Conservation (phyloP, 2,797 vertebrate genomes). For the Mionectes olivaceus region DNA sequence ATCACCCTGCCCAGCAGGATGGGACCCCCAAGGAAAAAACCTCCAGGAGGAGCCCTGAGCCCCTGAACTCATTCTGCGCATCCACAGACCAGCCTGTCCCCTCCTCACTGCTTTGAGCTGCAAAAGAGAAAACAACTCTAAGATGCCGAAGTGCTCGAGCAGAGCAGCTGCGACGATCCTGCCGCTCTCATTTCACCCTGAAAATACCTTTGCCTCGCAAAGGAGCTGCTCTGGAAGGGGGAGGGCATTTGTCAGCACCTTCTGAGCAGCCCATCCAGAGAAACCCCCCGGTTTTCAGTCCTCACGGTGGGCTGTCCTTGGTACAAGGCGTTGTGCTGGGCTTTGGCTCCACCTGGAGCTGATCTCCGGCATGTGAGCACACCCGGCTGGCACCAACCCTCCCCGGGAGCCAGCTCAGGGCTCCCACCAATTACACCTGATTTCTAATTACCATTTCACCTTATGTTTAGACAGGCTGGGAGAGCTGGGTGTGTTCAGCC, state of each 20-base stretch:
- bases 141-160: rapidly evolving
- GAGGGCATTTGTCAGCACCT: background rate
- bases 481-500: background rate
- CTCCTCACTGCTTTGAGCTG: rapidly evolving
- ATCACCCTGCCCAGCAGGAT: background rate
- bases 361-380: background rate
- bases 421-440: rapidly evolving
- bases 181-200: background rate
- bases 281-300: rapidly evolving
- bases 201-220: background rate
- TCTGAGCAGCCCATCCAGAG: background rate
- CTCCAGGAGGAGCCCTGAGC: background rate
- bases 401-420: background rate
- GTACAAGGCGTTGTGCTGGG: background rate
- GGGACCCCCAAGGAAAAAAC: background rate
- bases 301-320: rapidly evolving
- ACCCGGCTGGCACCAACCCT: rapidly evolving
- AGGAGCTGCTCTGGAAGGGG: background rate
- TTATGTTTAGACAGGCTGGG: rapidly evolving
- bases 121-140: rapidly evolving
- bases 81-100: background rate
- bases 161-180: background rate
- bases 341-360: conserved; percentile 64
- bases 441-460: background rate
- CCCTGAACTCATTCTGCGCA: background rate